phyloP scores from a whole-genome alignment of 2,888 invertebrate species.

The Cremastinae sp. region DNA sequence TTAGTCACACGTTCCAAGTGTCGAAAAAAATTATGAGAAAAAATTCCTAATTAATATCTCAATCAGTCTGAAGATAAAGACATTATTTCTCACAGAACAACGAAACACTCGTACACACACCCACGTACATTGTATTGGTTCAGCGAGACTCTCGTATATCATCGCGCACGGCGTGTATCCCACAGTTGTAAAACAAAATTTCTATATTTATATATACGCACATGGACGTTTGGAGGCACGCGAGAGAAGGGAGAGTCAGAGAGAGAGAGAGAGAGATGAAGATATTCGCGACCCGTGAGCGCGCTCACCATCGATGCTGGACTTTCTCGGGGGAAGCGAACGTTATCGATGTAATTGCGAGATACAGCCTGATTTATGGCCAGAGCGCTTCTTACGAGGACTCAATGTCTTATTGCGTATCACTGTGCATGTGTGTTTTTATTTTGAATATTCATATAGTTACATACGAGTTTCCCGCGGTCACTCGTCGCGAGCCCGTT shows the following conservation, averaged over 20 bases:
- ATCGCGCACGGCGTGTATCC: slow-evolving; percentile 47
- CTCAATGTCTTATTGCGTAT: slow-evolving; percentile 47
- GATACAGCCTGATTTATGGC: slow-evolving; percentile 73
- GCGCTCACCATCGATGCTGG: slow-evolving; percentile 68
- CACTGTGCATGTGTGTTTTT: slow-evolving; percentile 6
- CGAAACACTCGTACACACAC: slow-evolving; percentile 26
- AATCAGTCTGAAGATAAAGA: slow-evolving; percentile 57
- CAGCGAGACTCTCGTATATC: slow-evolving; percentile 49
- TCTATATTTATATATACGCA: slow-evolving; percentile 37
- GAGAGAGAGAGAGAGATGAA: too few relatives aligned
- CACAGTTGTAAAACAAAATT: slow-evolving; percentile 35
- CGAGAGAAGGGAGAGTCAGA: slow-evolving; percentile 37
- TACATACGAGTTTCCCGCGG: slow-evolving; percentile 12
- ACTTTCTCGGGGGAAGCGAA: slow-evolving; percentile 64
- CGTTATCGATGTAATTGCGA: slow-evolving; percentile 76
- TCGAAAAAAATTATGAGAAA: slow-evolving; percentile 32
- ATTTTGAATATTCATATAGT: slow-evolving; percentile 39
- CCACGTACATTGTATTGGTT: slow-evolving; percentile 40
- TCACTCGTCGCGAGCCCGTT: background rate
- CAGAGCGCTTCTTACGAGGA: slow-evolving; percentile 45
- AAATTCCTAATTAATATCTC: slow-evolving; percentile 60
- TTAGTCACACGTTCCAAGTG: slow-evolving; percentile 31
- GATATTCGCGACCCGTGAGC: slow-evolving; percentile 64
- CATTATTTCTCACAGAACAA: slow-evolving; percentile 52
- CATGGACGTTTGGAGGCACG: slow-evolving; percentile 43